Evolutionary conservation across 2,797 vertebrate genomes (phyloP).

Genomic region (Telmatherina bonti): DNA sequence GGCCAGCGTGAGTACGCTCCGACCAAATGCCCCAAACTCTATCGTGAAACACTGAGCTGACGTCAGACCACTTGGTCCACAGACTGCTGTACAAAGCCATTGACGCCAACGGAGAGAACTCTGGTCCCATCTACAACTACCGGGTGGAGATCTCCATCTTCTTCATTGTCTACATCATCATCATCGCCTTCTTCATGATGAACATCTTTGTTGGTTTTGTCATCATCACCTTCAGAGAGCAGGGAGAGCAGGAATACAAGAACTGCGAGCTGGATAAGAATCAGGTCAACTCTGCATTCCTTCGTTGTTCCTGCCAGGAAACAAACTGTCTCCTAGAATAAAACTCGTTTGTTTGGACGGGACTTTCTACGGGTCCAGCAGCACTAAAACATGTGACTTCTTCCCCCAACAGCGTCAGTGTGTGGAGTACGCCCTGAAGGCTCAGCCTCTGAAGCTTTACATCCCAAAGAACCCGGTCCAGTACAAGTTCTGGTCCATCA

Average conservation of each 20-base stretch:
- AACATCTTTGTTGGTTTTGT: no score
- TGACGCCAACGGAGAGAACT: constrained; percentile 91
- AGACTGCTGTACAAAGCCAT: constrained; percentile 89
- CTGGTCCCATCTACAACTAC: no score
- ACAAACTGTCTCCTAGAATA: no score
- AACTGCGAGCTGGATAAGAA: constrained; percentile 99
- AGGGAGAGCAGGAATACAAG: no score
- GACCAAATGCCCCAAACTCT: no score
- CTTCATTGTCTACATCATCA: no score
- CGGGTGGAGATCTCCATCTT: no score
- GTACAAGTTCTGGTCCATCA: constrained; percentile 92
- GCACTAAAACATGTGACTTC: neutral
- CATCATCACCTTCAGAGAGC: no score
- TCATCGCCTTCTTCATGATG: no score
- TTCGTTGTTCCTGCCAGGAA: no score
- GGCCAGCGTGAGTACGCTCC: constrained; percentile 90
- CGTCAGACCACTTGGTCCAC: neutral
- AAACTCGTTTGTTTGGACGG: no score
- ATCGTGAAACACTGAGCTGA: neutral
- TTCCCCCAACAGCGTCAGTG: constrained; percentile 86
- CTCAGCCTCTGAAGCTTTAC: constrained; percentile 91
- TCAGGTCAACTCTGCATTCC: constrained; percentile 82
- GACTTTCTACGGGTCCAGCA: no score
- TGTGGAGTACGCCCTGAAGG: constrained; percentile 92
- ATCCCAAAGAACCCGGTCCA: constrained; percentile 94